Conservation (phyloP, 1,140 invertebrate genomes). For the Sweltsa coloradensis region DNA sequence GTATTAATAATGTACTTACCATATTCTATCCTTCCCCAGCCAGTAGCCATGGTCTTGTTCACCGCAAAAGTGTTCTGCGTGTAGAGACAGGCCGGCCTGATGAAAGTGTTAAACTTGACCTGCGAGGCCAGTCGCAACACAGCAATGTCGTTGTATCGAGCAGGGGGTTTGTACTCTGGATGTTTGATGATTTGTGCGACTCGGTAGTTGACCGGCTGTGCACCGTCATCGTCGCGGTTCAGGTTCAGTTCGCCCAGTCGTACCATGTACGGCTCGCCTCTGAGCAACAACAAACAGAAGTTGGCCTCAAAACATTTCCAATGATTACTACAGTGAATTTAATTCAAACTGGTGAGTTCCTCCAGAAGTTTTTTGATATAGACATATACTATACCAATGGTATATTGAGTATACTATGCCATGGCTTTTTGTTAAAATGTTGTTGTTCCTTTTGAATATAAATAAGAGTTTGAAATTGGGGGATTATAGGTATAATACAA, state of each 20-base stretch:
- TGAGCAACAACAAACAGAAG: too few relatives aligned
- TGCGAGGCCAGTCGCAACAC: slow-evolving; percentile 20
- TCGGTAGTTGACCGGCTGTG: slow-evolving; percentile 25
- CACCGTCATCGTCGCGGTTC: slow-evolving; percentile 27
- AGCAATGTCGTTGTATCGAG: slow-evolving; percentile 25
- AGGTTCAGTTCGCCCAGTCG: slow-evolving; percentile 28
- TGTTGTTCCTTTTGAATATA: too few relatives aligned
- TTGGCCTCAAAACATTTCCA: too few relatives aligned
- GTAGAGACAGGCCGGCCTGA: slow-evolving; percentile 23
- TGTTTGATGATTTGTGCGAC: slow-evolving; percentile 22
- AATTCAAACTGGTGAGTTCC: too few relatives aligned
- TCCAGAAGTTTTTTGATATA: too few relatives aligned
- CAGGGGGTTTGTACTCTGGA: slow-evolving; percentile 19
- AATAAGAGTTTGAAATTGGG: too few relatives aligned
- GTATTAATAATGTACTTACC: too few relatives aligned
- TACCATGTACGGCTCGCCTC: slow-evolving; percentile 26
- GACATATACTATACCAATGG: too few relatives aligned
- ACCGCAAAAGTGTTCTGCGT: background rate
- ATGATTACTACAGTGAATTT: too few relatives aligned
- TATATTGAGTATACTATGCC: too few relatives aligned
- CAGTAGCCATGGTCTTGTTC: slow-evolving; percentile 16
- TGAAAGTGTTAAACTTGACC: slow-evolving; percentile 16
- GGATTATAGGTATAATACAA: too few relatives aligned
- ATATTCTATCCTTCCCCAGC: slow-evolving; percentile 22
- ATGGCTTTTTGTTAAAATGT: too few relatives aligned